These are phyloP conservation scores for Pollenia griseotomentosa DNA, from an alignment of 2,888 invertebrate genomes.

Conservation along the genomic window DNA sequence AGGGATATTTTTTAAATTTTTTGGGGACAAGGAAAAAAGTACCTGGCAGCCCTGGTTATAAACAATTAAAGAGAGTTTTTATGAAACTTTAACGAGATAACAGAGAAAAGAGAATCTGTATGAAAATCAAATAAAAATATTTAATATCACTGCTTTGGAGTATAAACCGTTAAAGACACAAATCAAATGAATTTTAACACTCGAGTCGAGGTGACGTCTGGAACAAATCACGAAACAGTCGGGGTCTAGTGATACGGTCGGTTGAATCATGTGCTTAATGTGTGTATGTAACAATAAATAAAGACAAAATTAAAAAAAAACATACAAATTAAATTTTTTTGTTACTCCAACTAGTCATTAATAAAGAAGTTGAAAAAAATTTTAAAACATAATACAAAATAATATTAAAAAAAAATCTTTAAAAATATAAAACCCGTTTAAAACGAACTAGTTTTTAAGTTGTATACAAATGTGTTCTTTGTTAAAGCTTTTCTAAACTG, in stretches of 20 bases:
- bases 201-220: slow-evolving; percentile 54
- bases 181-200: slow-evolving; percentile 67
- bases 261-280: background rate
- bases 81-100: background rate
- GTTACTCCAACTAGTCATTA: slow-evolving; percentile 42
- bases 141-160: slow-evolving; percentile 47
- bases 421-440: slow-evolving; percentile 2
- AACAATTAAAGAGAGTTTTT: background rate
- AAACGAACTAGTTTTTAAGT: slow-evolving; percentile 12
- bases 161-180: slow-evolving; percentile 52
- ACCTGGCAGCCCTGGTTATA: too few species aligned
- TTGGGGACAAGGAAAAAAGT: too few species aligned
- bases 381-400: background rate
- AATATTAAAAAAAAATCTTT: slow-evolving; percentile 17
- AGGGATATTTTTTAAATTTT: too few species aligned
- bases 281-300: slow-evolving; percentile 34
- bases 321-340: slow-evolving; percentile 14
- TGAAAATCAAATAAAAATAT: slow-evolving; percentile 21
- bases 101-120: slow-evolving; percentile 3
- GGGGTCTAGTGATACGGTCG: slow-evolving; percentile 16
- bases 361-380: background rate
- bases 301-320: slow-evolving; percentile 20
- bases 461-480: slow-evolving; percentile 35
- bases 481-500: background rate
- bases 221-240: slow-evolving; percentile 9